phyloP scores from a whole-genome alignment of 2,888 invertebrate species.

The Sminthurinus aureus region DNA sequence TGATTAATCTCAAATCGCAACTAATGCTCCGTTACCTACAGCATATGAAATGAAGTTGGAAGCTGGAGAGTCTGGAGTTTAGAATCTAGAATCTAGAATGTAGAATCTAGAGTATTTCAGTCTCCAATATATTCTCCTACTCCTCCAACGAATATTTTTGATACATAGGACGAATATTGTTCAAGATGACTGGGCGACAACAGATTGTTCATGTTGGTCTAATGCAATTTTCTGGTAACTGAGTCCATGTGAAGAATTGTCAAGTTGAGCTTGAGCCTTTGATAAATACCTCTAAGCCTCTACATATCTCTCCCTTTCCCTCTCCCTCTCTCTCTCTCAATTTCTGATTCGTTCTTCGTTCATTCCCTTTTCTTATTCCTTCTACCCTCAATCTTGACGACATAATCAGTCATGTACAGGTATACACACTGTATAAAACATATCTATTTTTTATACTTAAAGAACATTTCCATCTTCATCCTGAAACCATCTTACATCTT shows the following conservation, averaged over 20 bases:
- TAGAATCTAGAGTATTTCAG: too few relatives aligned
- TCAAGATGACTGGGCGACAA: background rate
- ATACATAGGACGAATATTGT: background rate
- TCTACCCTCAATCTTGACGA: background rate
- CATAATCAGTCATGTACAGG: conserved; percentile 31
- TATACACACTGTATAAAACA: conserved; percentile 1
- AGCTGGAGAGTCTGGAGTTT: too few relatives aligned
- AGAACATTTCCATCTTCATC: background rate
- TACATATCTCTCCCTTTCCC: background rate
- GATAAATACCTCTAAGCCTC: conserved; percentile 40
- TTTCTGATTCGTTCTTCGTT: too few relatives aligned
- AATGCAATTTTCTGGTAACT: conserved; percentile 50
- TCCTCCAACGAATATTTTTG: background rate
- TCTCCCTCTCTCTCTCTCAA: background rate
- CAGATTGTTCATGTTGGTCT: conserved; percentile 31
- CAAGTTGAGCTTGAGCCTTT: conserved; percentile 41
- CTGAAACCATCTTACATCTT: conserved; percentile 9
- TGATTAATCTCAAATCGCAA: conserved; percentile 33
- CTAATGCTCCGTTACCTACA: conserved; percentile 37
- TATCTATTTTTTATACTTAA: background rate
- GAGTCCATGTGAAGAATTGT: conserved; percentile 42
- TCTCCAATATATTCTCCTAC: too few relatives aligned
- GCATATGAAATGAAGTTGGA: conserved; percentile 1
- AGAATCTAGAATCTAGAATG: too few relatives aligned
- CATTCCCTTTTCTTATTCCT: too few relatives aligned